phyloP scores from a whole-genome alignment of 2,113 vertebrate species.

The Sylvilagus bachmani region DNA sequence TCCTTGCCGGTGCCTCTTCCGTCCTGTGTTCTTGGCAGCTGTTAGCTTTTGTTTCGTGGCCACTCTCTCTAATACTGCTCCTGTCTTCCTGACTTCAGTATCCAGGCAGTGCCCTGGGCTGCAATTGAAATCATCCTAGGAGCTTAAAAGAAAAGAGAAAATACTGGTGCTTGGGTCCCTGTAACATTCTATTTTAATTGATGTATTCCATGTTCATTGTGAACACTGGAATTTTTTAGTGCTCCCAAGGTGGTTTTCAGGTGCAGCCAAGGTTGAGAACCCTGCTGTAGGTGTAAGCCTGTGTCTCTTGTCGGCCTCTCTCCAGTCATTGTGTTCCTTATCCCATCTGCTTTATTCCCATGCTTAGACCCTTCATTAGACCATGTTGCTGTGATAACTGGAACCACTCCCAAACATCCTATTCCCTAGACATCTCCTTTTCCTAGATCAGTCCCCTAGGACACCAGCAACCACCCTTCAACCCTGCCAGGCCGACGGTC shows the following conservation, averaged over 20 bases:
- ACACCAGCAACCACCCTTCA: not conserved
- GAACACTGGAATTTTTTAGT: not conserved
- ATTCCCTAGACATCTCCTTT: not conserved
- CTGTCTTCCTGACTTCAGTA: not conserved
- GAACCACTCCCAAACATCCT: not conserved
- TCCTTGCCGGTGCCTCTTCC: rapidly evolving
- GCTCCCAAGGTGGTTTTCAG: not conserved
- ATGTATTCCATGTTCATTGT: not conserved
- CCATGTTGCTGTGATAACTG: not conserved
- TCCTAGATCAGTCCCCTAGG: not conserved
- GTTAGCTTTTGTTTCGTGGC: not conserved
- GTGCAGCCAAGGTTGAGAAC: not conserved
- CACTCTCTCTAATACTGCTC: not conserved
- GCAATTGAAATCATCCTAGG: not conserved
- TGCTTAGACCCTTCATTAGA: not conserved
- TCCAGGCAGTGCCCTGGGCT: not conserved
- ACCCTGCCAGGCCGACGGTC: rapidly evolving
- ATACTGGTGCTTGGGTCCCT: no score
- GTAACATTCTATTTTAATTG: not conserved
- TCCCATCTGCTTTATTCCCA: not conserved
- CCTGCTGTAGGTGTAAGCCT: no score
- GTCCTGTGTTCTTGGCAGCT: not conserved
- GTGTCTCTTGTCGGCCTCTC: not conserved
- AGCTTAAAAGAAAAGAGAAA: not conserved
- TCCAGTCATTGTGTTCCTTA: not conserved